Conservation (phyloP, 1,140 invertebrate species). For the Anadara kagoshimensis region DNA sequence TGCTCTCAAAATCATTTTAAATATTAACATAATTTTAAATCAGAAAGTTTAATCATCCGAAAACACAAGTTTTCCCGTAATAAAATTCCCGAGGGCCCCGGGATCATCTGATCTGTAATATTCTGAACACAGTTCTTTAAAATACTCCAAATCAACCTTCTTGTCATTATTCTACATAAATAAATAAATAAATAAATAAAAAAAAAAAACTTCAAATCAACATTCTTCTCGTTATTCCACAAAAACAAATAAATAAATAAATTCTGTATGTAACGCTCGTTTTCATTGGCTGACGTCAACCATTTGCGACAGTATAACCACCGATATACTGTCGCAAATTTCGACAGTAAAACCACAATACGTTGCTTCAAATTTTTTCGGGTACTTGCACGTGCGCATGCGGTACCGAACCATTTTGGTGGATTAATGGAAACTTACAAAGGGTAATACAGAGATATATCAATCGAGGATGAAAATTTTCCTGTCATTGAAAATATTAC, state of each 20-base stretch:
- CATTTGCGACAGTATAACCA: too few relatives aligned
- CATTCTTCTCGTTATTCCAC: not conserved
- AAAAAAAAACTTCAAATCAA: not conserved
- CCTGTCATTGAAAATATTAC: too few relatives aligned
- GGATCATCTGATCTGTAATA: slow-evolving; percentile 72
- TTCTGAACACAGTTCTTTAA: slow-evolving; percentile 66
- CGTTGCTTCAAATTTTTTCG: not conserved
- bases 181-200: not conserved
- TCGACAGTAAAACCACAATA: too few relatives aligned
- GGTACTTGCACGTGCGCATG: not conserved
- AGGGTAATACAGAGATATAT: too few relatives aligned
- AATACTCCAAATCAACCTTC: slow-evolving; percentile 69
- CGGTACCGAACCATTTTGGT: not conserved
- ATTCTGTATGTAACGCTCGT: not conserved
- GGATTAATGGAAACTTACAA: too few relatives aligned
- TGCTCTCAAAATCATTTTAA: too few relatives aligned
- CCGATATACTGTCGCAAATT: too few relatives aligned
- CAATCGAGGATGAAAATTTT: too few relatives aligned
- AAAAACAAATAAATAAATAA: not conserved
- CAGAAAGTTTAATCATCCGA: too few relatives aligned
- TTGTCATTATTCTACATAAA: slow-evolving; percentile 59
- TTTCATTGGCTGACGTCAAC: too few relatives aligned
- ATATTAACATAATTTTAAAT: too few relatives aligned
- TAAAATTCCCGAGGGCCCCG: slow-evolving; percentile 71
- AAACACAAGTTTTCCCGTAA: slow-evolving; percentile 71